phyloP scores from a whole-genome alignment of 2,113 vertebrate genomes.

The Dipodomys stephensi region DNA sequence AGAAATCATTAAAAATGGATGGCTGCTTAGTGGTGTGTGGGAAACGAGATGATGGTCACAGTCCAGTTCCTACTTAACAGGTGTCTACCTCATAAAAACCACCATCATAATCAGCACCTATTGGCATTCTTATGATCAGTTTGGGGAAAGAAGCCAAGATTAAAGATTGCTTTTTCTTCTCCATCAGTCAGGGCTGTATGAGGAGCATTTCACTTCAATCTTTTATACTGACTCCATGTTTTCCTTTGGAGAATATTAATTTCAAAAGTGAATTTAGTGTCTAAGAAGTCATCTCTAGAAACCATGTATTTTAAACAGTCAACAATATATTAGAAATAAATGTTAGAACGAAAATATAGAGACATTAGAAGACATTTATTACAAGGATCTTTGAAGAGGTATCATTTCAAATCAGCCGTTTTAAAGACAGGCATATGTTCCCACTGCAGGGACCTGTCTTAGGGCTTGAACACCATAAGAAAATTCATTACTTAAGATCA shows the following conservation, averaged over 20 bases:
- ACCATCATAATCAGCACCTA: slow-evolving; percentile 21
- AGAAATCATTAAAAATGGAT: slow-evolving; percentile 37
- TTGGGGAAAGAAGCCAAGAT: slow-evolving; percentile 63
- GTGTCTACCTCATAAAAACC: slow-evolving; percentile 62
- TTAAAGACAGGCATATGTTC: slow-evolving; percentile 75
- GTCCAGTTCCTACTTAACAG: slow-evolving; percentile 63
- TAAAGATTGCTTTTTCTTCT: slow-evolving; percentile 37
- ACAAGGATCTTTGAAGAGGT: slow-evolving; percentile 55
- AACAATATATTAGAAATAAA: slow-evolving; percentile 39
- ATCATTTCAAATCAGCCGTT: slow-evolving; percentile 66
- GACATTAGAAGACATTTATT: slow-evolving; percentile 55
- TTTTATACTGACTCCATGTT: slow-evolving; percentile 36
- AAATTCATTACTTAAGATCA: slow-evolving; percentile 74
- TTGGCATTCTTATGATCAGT: not conserved
- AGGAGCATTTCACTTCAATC: not conserved
- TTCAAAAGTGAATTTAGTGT: slow-evolving; percentile 25
- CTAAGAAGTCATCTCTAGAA: not conserved
- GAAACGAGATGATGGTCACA: slow-evolving; percentile 49
- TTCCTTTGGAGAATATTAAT: slow-evolving; percentile 46
- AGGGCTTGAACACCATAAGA: slow-evolving; percentile 66
- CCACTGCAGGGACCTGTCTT: slow-evolving; percentile 62
- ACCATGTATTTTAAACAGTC: not conserved
- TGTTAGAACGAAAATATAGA: slow-evolving; percentile 39
- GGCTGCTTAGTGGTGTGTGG: slow-evolving; percentile 59
- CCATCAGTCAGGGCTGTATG: not conserved